Evolutionary conservation across 1,140 invertebrate species (phyloP), one percentile per base, ranked within the genome.

Genomic region (Neodiprion fabricii): DNA sequence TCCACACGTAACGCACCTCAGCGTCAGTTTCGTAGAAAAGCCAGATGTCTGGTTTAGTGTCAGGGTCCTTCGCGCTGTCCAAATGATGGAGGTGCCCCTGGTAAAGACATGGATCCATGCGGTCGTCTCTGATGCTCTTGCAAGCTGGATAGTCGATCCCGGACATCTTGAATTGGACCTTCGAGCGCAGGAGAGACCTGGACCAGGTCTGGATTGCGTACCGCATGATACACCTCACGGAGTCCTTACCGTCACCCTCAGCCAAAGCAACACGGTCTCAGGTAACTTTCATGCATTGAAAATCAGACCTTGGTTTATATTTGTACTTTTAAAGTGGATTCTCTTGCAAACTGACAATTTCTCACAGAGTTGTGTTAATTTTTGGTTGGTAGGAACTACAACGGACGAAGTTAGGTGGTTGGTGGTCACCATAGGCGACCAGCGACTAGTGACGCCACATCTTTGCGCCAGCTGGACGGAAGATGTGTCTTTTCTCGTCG

Each of bases 41-140:
- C 91, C 91, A 50, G 87, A 91, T 73, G 89, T 91, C 47, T 90
- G 89, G 84, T 91, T 91, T 82, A 90, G 88, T 76, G 84, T 91
- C 14, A 86, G 85, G 28, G 85, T 91, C 8, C 77, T 91, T 0
- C 77, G 85, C 66, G 80, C 88, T 5, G 84, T 91, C 28, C 89
- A 91, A 72, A 85, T 91, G 82, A 91, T 91, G 90, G 90, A 91
- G 72, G 85, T 91, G 74, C 90, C 90, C 11, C 77, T 91, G 40
- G 82, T 91, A n/a, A 91, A 91, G 76, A 89, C 86, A 12, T 91
- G 90, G 91, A 88, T 91, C 69, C 89, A 91, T 76, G 87, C 87
- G 12, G 86, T 91, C 28, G 89, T 91, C 2, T 89, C 89, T 77
- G 90, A 91, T 73, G 89, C 89, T 23, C 77, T 91, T n/a, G 87